Conservation (phyloP, 92 coral and sea anemone genomes). For the Epizoanthus rinbou region DNA sequence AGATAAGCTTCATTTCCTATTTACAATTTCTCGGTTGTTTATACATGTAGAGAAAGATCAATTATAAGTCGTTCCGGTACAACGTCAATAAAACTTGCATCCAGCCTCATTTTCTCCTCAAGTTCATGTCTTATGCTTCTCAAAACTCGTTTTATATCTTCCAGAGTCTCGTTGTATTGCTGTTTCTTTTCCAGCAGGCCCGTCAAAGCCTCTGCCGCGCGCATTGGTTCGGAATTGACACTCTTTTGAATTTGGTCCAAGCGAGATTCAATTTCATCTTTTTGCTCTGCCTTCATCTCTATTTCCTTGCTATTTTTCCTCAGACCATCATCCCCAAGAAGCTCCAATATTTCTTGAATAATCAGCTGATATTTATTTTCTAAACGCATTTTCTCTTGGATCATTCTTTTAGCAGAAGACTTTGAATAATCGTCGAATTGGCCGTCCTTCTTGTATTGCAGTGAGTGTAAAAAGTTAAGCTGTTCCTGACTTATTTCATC, state of each 20-base stretch:
- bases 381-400: constrained; percentile 19
- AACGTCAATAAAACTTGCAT: constrained; percentile 7
- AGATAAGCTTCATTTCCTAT: too few species aligned
- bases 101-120: constrained; percentile 3
- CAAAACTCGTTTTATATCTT: neutral
- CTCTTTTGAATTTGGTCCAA: constrained; percentile 40
- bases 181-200: constrained; percentile 19
- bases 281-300: constrained; percentile 46
- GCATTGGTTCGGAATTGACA: constrained; percentile 36
- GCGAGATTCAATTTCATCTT: constrained; percentile 45
- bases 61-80: constrained; percentile 22
- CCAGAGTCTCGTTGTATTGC: neutral
- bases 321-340: constrained; percentile 33
- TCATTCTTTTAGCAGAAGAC: constrained; percentile 20
- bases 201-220: constrained; percentile 30
- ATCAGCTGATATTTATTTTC: constrained; percentile 18
- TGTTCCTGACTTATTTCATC: constrained; percentile 26
- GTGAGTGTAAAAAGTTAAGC: constrained; percentile 22
- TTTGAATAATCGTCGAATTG: constrained; percentile 4
- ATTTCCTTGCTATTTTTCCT: neutral
- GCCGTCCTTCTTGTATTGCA: constrained; percentile 31
- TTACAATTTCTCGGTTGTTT: neutral
- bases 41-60: constrained; percentile 13
- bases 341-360: constrained; percentile 22
- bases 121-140: constrained; percentile 18